Conservation (phyloP, 2,888 invertebrate genomes). For the Mimumesa dahlbomi region DNA sequence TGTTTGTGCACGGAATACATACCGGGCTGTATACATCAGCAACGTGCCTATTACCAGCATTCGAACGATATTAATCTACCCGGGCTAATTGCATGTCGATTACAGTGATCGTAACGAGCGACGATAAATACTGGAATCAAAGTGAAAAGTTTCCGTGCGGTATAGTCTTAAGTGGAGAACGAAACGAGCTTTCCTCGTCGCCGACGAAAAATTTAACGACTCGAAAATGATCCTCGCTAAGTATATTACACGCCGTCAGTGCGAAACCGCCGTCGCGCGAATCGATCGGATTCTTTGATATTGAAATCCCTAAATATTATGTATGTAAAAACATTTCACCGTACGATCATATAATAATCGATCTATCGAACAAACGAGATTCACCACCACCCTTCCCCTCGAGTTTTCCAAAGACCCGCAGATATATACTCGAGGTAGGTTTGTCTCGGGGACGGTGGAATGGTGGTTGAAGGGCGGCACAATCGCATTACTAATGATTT, state of each 20-base stretch:
- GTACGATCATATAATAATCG: neutral
- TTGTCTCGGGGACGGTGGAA: slow-evolving; percentile 37
- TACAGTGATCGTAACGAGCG: slow-evolving; percentile 65
- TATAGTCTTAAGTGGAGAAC: slow-evolving; percentile 27
- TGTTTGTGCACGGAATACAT: slow-evolving; percentile 23
- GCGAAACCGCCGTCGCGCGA: no score
- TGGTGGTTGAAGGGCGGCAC: slow-evolving; percentile 54
- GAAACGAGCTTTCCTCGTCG: slow-evolving; percentile 11
- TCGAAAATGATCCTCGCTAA: no score
- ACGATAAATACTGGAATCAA: slow-evolving; percentile 63
- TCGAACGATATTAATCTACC: slow-evolving; percentile 60
- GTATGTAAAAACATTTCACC: no score
- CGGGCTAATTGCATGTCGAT: slow-evolving; percentile 65
- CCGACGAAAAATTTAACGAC: no score
- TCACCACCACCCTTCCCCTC: neutral
- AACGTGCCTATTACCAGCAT: slow-evolving; percentile 61
- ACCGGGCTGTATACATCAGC: slow-evolving; percentile 31
- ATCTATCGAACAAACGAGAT: neutral
- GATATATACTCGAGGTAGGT: slow-evolving; percentile 29
- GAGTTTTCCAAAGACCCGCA: slow-evolving; percentile 47
- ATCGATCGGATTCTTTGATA: neutral
- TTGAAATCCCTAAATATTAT: neutral
- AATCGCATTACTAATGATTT: slow-evolving; percentile 78
- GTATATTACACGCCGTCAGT: no score
- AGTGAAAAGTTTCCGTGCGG: slow-evolving; percentile 57